Conservation (phyloP, 2,888 invertebrate species). For the Drosophila basisetae region DNA sequence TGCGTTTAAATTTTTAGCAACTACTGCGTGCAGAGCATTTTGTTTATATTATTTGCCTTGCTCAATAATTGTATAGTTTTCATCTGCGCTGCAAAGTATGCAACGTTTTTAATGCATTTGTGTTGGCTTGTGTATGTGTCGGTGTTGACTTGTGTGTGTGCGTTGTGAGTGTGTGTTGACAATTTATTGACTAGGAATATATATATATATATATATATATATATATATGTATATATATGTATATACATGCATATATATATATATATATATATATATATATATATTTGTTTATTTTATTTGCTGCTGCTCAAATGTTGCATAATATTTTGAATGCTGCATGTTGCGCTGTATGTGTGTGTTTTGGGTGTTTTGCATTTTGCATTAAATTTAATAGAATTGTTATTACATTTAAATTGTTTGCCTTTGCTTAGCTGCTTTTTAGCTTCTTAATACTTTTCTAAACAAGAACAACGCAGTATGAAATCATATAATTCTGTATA, state of each 20-base stretch:
- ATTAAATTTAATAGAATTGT: conserved; percentile 33
- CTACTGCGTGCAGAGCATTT: conserved; percentile 43
- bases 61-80: conserved; percentile 22
- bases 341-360: conserved; percentile 11
- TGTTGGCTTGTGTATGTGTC: conserved; percentile 1
- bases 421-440: conserved; percentile 17
- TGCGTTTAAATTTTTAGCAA: conserved; percentile 37
- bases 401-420: conserved; percentile 21
- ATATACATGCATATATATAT: neutral
- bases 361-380: conserved; percentile 15
- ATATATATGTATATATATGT: neutral
- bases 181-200: conserved; percentile 71
- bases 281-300: conserved; percentile 29
- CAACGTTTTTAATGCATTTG: conserved; percentile 37
- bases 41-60: conserved; percentile 9
- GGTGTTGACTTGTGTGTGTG: conserved; percentile 16
- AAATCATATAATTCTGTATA: conserved; percentile 20
- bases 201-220: neutral
- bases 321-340: conserved; percentile 8
- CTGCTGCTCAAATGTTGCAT: conserved; percentile 20
- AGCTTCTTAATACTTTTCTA: conserved; percentile 66
- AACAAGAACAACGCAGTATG: conserved; percentile 81
- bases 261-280: neutral
- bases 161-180: conserved; percentile 42
- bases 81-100: conserved; percentile 64